Conservation (phyloP, 2,888 invertebrate genomes). For the Chloromyia formosa region DNA sequence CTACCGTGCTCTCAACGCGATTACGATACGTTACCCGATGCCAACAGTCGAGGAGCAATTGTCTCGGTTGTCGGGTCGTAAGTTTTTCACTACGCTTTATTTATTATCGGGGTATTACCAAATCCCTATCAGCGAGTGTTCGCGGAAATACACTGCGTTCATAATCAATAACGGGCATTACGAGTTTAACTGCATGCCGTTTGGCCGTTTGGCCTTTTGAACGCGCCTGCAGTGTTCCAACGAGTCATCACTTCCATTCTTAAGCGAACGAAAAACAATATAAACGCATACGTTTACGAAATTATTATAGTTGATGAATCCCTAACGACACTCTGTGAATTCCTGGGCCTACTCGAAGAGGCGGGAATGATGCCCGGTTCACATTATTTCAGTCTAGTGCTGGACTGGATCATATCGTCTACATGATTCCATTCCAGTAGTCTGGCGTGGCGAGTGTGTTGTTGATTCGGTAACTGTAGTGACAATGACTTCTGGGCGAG, state of each 20-base stretch:
- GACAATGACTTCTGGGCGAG: too few species aligned
- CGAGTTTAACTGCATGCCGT: constrained; percentile 3
- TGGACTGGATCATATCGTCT: too few species aligned
- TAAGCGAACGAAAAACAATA: background rate
- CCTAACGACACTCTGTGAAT: background rate
- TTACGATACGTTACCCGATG: constrained; percentile 1
- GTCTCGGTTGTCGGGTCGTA: background rate
- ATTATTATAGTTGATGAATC: background rate
- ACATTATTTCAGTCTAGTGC: too few species aligned
- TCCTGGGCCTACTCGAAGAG: background rate
- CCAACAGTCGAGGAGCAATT: background rate
- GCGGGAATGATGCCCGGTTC: background rate
- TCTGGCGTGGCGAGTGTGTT: too few species aligned
- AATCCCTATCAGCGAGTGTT: background rate
- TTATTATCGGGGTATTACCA: background rate
- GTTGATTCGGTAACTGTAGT: too few species aligned
- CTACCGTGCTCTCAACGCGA: background rate
- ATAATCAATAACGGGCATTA: background rate
- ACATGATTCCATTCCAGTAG: too few species aligned
- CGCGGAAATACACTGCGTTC: constrained; percentile 9
- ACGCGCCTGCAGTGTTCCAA: background rate
- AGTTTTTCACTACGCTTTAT: background rate
- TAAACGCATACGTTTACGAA: background rate
- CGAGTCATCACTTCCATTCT: background rate
- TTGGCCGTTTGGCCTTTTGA: background rate